Evolutionary conservation across 2,888 invertebrate genomes (phyloP), one percentile per base, ranked within the genome.

Genomic region (Pollenia amentaria): DNA sequence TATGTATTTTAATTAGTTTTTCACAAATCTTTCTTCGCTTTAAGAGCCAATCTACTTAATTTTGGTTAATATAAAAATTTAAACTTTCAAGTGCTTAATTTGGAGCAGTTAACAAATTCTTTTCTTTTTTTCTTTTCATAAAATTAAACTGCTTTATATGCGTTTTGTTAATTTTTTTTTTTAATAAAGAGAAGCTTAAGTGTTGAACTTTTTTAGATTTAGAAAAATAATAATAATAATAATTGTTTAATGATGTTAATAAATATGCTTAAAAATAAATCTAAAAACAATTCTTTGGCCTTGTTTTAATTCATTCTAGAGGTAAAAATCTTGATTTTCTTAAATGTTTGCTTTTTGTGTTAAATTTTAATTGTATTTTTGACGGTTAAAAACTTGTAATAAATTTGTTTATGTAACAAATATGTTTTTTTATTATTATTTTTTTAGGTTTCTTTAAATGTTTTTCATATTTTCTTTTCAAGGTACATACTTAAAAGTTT

Each of bases 401-500:
- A 70, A 46, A 48, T 80, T 60, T 62, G 14, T 62, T 67, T 64
- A 11, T 18, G 10, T 64, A 53, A 77, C 21, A 70, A 29, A 29
- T 29, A 29, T 29, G n/a, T 29, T 29, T 29, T 29, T 29, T 29
- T 29, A 29, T 29, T 29, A 29, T 29, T 29, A 67, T 62, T 69
- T 64, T 6, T 46, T 80, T 46, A 40, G 18, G 18, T 84, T 67
- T 80, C 18, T 67, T 53, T 75, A 0, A 16, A 11, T 21, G 3
- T 48, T 57, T 77, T 12, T 51, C 51, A 44, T 48, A 48, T 69
- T 73, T 67, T 55, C 44, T 70, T 77, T 64, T 77, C 77, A 81
- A 87, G 87, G 87, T 87, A 87, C 87, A 77, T 84, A 84, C 60
- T 79, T 79, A 84, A 84, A 80, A 84, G 67, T 80, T 29, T 84